phyloP scores from a whole-genome alignment of 1,140 invertebrate genomes.

The Mactra quadrangularis region DNA sequence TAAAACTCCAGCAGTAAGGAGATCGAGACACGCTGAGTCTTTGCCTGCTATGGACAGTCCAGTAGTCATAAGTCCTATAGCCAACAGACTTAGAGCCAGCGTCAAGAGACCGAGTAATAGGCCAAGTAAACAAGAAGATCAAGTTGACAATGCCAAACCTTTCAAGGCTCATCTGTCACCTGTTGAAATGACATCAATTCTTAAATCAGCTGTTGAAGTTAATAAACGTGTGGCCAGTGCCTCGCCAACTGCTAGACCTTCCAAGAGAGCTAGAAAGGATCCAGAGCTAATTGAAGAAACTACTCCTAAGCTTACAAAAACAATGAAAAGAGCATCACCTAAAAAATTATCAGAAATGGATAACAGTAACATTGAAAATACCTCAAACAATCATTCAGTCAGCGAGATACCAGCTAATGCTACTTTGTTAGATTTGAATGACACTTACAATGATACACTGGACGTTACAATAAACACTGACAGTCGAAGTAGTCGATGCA shows the following conservation, averaged over 20 bases:
- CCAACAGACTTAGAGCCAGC: constrained; percentile 10
- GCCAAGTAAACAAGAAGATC: too few relatives aligned
- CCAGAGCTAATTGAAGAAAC: background rate
- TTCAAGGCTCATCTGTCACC: background rate
- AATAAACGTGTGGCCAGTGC: constrained; percentile 4
- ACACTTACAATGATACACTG: too few relatives aligned
- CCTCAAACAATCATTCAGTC: background rate
- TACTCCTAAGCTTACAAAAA: constrained; percentile 35
- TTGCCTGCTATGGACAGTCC: background rate
- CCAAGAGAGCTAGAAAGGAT: constrained; percentile 7
- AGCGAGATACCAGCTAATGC: background rate
- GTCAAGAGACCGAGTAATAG: background rate
- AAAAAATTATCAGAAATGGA: constrained; percentile 30
- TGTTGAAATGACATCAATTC: constrained; percentile 31
- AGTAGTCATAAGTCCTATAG: background rate
- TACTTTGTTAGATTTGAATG: too few relatives aligned
- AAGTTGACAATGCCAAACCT: too few relatives aligned
- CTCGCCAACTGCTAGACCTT: constrained; percentile 6
- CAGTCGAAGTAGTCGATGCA: constrained; percentile 48
- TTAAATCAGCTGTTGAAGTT: constrained; percentile 11
- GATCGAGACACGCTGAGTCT: background rate
- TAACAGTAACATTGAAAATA: background rate
- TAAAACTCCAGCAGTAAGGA: constrained; percentile 49
- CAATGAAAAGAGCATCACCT: constrained; percentile 41
- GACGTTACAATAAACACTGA: constrained; percentile 51